Evolutionary conservation across 2,797 vertebrate species (phyloP).

Genomic region (Myotis myotis): DNA sequence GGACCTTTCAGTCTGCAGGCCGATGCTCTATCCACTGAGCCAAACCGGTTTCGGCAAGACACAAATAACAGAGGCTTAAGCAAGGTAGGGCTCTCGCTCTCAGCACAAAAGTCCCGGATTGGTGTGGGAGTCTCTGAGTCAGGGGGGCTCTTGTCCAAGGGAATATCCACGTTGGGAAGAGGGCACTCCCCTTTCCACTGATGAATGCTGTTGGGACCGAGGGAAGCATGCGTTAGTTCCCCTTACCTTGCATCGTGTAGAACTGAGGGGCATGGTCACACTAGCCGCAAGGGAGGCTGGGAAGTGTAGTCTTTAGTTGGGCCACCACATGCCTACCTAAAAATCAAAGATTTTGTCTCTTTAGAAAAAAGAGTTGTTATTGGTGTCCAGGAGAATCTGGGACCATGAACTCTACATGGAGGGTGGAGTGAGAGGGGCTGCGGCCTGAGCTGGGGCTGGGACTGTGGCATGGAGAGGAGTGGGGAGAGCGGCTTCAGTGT

Average conservation of each 20-base stretch:
- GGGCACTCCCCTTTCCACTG: too few relatives aligned
- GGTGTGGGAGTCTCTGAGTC: neutral
- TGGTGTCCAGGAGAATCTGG: neutral
- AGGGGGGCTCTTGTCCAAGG: neutral
- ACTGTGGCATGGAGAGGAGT: neutral
- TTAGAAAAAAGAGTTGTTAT: neutral
- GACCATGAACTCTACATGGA: accelerated
- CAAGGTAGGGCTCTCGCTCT: neutral
- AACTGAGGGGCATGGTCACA: neutral
- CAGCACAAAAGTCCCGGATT: neutral
- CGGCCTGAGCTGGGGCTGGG: neutral
- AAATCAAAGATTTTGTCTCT: neutral
- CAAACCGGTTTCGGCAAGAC: too few relatives aligned
- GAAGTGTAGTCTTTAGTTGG: neutral
- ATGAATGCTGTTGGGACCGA: neutral
- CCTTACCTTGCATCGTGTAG: neutral
- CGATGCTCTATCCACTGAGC: too few relatives aligned
- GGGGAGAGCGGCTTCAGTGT: too few relatives aligned
- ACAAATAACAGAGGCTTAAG: neutral
- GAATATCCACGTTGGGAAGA: neutral
- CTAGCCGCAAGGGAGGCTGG: neutral
- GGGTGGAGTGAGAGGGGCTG: neutral
- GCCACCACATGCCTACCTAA: neutral
- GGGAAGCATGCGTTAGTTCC: accelerated
- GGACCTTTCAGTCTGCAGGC: too few relatives aligned